Percentiles rank a stretch among this genome's conserved stretches.
Evolutionary conservation across 2,888 invertebrate genomes (phyloP).

Genomic region (Mythimna impura): DNA sequence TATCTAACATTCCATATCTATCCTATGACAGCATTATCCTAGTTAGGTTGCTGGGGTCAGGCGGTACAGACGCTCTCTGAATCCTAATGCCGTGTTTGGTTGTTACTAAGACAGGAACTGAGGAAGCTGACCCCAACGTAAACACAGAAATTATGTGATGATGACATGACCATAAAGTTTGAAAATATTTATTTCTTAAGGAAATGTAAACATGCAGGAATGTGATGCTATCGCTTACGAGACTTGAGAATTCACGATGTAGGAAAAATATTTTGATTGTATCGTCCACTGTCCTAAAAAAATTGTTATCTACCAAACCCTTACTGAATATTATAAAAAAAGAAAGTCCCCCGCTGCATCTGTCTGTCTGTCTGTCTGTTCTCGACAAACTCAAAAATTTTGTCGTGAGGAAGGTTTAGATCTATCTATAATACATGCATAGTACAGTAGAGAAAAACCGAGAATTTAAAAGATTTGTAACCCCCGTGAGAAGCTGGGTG

Average conservation of each 20-base stretch:
- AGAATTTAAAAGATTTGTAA: no score
- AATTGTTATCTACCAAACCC: not conserved
- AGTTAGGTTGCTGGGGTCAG: constrained; percentile 33
- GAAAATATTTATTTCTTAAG: constrained; percentile 4
- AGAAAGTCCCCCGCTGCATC: no score
- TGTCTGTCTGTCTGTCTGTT: no score
- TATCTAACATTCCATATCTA: constrained; percentile 24
- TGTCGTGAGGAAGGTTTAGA: no score
- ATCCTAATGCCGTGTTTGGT: constrained; percentile 23
- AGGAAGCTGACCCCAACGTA: constrained; percentile 6
- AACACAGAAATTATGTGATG: not conserved
- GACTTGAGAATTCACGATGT: constrained; percentile 15
- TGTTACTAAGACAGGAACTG: constrained; percentile 19
- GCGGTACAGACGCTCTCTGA: constrained; percentile 25
- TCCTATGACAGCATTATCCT: constrained; percentile 31
- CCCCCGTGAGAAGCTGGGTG: no score
- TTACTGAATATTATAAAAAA: no score
- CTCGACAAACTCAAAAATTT: no score
- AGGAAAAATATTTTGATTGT: not conserved
- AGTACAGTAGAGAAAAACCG: no score
- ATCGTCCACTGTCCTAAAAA: not conserved
- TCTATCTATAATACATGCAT: no score
- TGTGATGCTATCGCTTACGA: constrained; percentile 19
- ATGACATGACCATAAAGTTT: not conserved
- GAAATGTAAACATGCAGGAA: constrained; percentile 19